Evolutionary conservation across 2,797 vertebrate species (phyloP).

Genomic region (Chaenodraco wilsoni): DNA sequence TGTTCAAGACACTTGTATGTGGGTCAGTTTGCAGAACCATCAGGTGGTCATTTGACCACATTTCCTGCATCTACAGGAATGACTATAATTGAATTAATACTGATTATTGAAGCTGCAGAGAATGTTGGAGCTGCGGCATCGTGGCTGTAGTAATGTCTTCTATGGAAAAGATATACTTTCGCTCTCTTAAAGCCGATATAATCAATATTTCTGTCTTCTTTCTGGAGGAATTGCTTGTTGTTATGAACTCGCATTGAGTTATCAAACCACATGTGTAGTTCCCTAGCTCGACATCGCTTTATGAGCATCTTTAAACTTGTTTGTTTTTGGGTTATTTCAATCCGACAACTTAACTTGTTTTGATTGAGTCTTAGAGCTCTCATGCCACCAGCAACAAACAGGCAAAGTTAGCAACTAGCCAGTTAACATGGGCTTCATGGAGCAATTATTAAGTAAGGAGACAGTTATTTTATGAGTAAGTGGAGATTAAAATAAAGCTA

Average conservation of each 20-base stretch:
- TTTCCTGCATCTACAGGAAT: background rate
- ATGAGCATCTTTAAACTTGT: background rate
- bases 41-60: background rate
- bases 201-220: background rate
- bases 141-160: background rate
- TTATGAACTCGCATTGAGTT: background rate
- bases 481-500: background rate
- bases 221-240: too few relatives aligned
- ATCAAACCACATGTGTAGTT: background rate
- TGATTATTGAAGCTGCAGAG: background rate
- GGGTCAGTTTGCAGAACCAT: background rate
- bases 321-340: background rate
- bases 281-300: background rate
- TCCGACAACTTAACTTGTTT: background rate
- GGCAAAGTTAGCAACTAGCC: background rate
- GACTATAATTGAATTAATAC: background rate
- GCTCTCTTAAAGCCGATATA: background rate
- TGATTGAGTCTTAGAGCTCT: background rate
- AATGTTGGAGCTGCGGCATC: background rate
- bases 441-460: background rate
- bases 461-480: too few relatives aligned
- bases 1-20: background rate
- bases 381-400: background rate
- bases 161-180: background rate
- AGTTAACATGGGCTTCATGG: background rate